phyloP scores from a whole-genome alignment of 2,888 invertebrate genomes.

The Megastigmus dorsalis region DNA sequence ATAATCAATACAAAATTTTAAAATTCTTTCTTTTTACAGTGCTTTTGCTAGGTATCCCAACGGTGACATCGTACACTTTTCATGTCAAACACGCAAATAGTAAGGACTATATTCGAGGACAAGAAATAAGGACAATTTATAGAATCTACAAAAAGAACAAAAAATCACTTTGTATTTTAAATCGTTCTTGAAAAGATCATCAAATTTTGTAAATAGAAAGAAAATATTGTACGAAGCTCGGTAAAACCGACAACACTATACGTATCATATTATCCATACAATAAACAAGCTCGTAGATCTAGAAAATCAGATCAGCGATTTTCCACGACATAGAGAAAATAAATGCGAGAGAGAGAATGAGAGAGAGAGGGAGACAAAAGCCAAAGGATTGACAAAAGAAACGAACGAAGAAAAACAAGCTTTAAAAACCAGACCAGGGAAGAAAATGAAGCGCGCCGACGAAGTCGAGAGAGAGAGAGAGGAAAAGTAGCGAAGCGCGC shows the following conservation, averaged over 20 bases:
- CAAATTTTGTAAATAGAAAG: constrained; percentile 1
- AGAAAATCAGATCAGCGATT: neutral
- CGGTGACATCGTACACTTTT: constrained; percentile 94
- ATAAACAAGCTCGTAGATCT: no score
- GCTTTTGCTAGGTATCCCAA: constrained; percentile 95
- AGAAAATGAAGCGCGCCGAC: neutral
- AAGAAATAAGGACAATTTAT: constrained; percentile 10
- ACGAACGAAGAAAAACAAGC: no score
- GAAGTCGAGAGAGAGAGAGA: constrained; percentile 2
- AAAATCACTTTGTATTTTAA: neutral
- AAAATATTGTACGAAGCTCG: neutral
- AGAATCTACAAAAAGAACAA: neutral
- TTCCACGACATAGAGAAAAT: neutral
- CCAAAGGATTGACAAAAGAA: neutral
- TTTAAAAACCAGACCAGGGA: neutral
- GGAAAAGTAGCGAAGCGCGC: neutral
- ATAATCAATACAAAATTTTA: no score
- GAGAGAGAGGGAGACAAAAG: neutral
- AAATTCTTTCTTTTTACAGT: constrained; percentile 77
- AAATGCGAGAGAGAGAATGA: neutral
- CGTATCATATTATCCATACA: no score
- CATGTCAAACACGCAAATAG: constrained; percentile 81
- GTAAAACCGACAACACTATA: neutral
- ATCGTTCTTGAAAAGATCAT: neutral
- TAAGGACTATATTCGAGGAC: constrained; percentile 52